These are phyloP conservation scores for Lethrus apterus DNA, from an alignment of 1,140 invertebrate genomes.

Conservation along the genomic window DNA sequence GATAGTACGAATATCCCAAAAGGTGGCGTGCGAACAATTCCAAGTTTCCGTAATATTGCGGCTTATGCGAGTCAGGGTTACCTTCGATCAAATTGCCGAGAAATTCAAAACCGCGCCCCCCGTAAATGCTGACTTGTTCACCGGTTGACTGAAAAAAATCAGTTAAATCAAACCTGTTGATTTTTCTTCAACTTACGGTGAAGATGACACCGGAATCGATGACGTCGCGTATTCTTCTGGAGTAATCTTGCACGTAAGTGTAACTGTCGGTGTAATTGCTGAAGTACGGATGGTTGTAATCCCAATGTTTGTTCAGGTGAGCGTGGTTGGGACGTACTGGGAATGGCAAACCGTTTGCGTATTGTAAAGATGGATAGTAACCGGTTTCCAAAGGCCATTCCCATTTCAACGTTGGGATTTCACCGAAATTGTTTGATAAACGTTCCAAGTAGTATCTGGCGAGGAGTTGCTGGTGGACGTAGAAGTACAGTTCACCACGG, in stretches of 20 bases:
- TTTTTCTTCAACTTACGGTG: too few species aligned
- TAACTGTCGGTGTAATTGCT: slow-evolving; percentile 44
- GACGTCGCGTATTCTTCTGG: slow-evolving; percentile 52
- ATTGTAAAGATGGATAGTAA: slow-evolving; percentile 55
- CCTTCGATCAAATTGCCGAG: slow-evolving; percentile 7
- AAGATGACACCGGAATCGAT: slow-evolving; percentile 54
- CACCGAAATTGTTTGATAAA: slow-evolving; percentile 53
- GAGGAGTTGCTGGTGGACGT: slow-evolving; percentile 50
- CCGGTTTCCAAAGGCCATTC: slow-evolving; percentile 24
- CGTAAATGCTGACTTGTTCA: too few species aligned
- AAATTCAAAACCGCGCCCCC: slow-evolving; percentile 5
- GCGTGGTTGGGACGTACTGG: slow-evolving; percentile 50
- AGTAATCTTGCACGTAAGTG: slow-evolving; percentile 43
- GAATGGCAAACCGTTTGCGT: slow-evolving; percentile 58
- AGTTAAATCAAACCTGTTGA: too few species aligned
- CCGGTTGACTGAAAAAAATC: too few species aligned
- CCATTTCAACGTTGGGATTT: slow-evolving; percentile 46
- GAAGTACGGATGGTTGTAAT: not conserved
- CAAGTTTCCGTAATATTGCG: slow-evolving; percentile 1
- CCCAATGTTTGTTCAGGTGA: slow-evolving; percentile 21
- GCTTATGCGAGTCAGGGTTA: not conserved
- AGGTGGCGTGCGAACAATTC: slow-evolving; percentile 4
- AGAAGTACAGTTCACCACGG: slow-evolving; percentile 51
- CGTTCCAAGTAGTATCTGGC: slow-evolving; percentile 61
- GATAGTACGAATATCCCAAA: not conserved